phyloP scores from a whole-genome alignment of 2,797 vertebrate genomes.

The Carcharodon carcharias region DNA sequence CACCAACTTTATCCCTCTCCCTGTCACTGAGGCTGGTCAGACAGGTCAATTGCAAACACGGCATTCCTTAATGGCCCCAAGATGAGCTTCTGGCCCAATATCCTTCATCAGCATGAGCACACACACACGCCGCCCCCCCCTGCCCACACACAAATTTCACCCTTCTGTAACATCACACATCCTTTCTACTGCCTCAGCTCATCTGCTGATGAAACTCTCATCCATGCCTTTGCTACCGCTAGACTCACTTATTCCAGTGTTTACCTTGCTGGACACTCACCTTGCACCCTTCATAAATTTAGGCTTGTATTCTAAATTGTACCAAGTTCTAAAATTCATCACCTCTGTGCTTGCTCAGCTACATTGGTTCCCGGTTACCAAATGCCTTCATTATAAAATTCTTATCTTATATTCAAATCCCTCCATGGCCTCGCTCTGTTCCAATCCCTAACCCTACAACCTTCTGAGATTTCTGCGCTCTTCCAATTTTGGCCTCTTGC shows the following conservation, averaged over 20 bases:
- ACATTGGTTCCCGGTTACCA: neutral
- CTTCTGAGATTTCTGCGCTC: neutral
- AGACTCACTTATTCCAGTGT: neutral
- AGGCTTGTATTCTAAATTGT: neutral
- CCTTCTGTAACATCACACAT: neutral
- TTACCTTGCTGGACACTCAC: neutral
- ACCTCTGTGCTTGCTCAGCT: neutral
- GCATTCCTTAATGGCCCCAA: neutral
- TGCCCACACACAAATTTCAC: neutral
- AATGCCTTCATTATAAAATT: neutral
- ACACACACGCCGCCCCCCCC: too few species aligned
- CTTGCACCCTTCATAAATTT: neutral
- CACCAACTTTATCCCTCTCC: neutral
- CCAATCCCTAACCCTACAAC: neutral
- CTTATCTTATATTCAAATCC: neutral
- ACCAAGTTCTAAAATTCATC: neutral
- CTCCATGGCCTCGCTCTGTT: neutral
- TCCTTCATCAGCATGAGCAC: neutral
- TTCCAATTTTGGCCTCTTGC: neutral
- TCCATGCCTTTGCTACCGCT: neutral
- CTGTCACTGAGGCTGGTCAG: neutral
- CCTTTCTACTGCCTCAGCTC: neutral
- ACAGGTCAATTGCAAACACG: neutral
- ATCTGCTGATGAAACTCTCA: neutral
- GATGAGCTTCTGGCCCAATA: neutral